Evolutionary conservation across 2,113 vertebrate genomes (phyloP), one percentile per base, ranked within the genome.

Genomic region (Toxostoma redivivum): DNA sequence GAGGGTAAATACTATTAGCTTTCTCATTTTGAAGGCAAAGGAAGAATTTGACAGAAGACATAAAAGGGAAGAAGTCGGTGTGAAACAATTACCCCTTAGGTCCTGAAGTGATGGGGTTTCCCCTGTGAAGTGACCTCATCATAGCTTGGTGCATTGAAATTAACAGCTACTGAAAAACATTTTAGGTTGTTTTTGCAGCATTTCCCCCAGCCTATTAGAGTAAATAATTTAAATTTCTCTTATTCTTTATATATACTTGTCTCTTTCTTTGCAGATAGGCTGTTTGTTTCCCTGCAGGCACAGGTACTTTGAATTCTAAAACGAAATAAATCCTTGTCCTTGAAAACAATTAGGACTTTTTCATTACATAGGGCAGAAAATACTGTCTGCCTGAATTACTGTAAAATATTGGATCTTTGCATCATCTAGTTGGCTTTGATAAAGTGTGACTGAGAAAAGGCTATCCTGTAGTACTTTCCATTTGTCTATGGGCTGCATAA

Each of bases 111-210:
- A 20, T 74, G 22, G 18, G 3, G 3, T 54, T 79, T 45, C 12
- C 12, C 3, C 18, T 58, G 56, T 0, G 0, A 30, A 58, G 15
- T 48, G 51, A 70, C 17, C 10, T 42, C 23, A 5, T 62, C 5
- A 2, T 50, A 58, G 27, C 10, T 81, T 51, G 35, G 9, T 64
- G 16, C 17, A 33, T 24, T 54, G 37, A 64, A 60, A 30, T 48
- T 11, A 69, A 53, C 12, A 80, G 22, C 10, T 61, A 28, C 22
- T 20, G 10, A 37, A 53, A 69, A 48, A 30, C 2, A 2, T 25
- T 70, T 61, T 15, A 23, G 31, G 15, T 27, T 81, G n/a, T 57
- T 37, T 61, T 84, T 70, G 18, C 42, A 77, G 54, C 24, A 25
- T 69, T 48, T 22, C 73, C 73, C 20, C 10, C 65, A 84, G 45